Base-by-base conservation (phyloP, 1,140 invertebrate species). In the Eupristina koningsbergeri region DNA sequence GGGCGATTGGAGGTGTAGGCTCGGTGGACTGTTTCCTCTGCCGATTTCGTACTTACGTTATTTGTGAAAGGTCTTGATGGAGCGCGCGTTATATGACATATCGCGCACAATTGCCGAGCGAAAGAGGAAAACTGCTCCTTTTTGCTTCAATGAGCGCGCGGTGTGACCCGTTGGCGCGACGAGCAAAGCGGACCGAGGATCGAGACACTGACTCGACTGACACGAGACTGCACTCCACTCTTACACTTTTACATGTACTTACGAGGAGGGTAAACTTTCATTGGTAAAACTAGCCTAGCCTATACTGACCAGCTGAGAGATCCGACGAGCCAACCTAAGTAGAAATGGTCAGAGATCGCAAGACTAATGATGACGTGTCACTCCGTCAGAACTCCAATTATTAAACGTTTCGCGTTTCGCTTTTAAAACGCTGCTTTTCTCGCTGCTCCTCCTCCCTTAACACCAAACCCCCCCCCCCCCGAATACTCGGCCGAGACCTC, bases 191-290 rank as follows among this genome's bases (percentile, higher is more conserved):
- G 73, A 47, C 50, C 73, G 73, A 50, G 13, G 45, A 29, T 22
- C 73, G 73, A 50, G 36, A 71, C 67, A n/a, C n/a, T n/a, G 67
- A 71, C 67, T 71, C n/a, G 67, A 71, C 67, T 71, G 67, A 71
- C 67, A 67, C 64, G 64, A 73, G 36, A 64, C 36, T 73, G 69
- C 69, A 29, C 13, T 47, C 45, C n/a, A n/a, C 36, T 39, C 39
- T 26, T 34, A n/a, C 15, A 26, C 41, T 22, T 36, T 1, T 31
- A 13, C 36, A 47, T n/a, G n/a, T n/a, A n/a, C n/a, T n/a, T n/a
- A n/a, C n/a, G n/a, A n/a, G n/a, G n/a, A 26, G 41, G 17, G 39
- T 36, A 67, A 13, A 67, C 64, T 29, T 5, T 36, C 64, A 67
- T 36, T 3, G 9, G 36, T 36, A 67, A 39, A n/a, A n/a, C n/a